These are phyloP conservation scores for Melanerpes formicivorus DNA, from an alignment of 2,113 vertebrate species.

Conservation along the genomic window DNA sequence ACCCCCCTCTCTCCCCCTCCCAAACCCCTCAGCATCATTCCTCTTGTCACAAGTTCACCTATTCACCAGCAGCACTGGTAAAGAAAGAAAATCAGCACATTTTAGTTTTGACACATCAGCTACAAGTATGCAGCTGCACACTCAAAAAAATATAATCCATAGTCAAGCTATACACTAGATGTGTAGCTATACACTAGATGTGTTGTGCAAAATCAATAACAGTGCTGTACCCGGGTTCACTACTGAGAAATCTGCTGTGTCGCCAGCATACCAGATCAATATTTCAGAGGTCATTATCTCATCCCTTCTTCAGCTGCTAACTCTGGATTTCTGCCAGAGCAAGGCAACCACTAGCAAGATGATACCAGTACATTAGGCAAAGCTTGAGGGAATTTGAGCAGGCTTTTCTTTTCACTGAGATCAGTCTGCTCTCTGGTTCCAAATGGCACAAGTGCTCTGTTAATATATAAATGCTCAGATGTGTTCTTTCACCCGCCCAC, in stretches of 20 bases:
- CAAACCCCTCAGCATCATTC: neutral
- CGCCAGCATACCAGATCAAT: slow-evolving; percentile 60
- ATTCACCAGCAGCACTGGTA: neutral
- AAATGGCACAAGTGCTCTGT: neutral
- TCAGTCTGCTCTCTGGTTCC: neutral
- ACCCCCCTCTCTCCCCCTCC: neutral
- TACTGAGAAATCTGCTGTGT: slow-evolving; percentile 48
- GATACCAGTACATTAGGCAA: slow-evolving; percentile 38
- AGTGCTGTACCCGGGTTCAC: neutral
- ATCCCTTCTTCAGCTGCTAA: slow-evolving; percentile 57
- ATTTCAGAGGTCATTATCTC: slow-evolving; percentile 75
- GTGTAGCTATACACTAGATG: neutral
- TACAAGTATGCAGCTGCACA: neutral
- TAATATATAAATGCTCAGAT: neutral
- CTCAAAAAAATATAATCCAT: neutral
- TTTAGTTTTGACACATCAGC: neutral
- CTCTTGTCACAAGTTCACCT: neutral
- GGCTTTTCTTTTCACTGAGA: slow-evolving; percentile 50
- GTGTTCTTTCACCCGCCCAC: neutral
- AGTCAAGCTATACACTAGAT: neutral
- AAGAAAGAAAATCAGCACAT: neutral
- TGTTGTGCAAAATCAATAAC: neutral
- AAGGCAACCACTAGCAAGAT: slow-evolving; percentile 30
- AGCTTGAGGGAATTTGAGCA: slow-evolving; percentile 22
- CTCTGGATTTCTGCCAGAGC: slow-evolving; percentile 49